phyloP scores from a whole-genome alignment of 1,140 invertebrate genomes.

The Anastrepha obliqua region DNA sequence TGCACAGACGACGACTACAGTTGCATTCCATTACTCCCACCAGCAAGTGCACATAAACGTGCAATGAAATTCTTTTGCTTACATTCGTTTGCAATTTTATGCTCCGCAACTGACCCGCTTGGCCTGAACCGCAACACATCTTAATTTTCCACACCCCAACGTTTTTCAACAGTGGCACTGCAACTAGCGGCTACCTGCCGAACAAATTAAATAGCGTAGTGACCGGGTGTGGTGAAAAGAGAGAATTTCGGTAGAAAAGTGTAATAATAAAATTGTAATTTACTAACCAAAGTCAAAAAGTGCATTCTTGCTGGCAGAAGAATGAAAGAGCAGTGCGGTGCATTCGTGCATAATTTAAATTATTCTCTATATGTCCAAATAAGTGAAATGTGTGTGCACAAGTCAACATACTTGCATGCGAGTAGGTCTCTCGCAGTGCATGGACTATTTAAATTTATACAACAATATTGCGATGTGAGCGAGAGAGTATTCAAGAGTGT shows the following conservation, averaged over 20 bases:
- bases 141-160: background rate
- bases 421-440: background rate
- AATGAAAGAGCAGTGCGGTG: background rate
- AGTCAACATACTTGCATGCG: background rate
- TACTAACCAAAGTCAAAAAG: slow-evolving; percentile 32
- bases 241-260: background rate
- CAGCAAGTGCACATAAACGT: no score
- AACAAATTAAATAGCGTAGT: background rate
- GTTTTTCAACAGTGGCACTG: background rate
- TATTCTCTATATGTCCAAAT: background rate
- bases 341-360: slow-evolving; percentile 1
- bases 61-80: no score
- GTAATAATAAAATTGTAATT: slow-evolving; percentile 29
- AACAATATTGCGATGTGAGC: no score
- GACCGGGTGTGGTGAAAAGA: background rate
- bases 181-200: background rate
- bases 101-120: background rate
- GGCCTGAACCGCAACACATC: background rate
- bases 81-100: background rate
- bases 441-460: background rate
- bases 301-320: background rate
- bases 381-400: background rate
- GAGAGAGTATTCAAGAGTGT: background rate
- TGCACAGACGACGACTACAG: no score
- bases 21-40: no score